Evolutionary conservation across 1,140 invertebrate genomes (phyloP).

Genomic region (Homalodisca vitripennis): DNA sequence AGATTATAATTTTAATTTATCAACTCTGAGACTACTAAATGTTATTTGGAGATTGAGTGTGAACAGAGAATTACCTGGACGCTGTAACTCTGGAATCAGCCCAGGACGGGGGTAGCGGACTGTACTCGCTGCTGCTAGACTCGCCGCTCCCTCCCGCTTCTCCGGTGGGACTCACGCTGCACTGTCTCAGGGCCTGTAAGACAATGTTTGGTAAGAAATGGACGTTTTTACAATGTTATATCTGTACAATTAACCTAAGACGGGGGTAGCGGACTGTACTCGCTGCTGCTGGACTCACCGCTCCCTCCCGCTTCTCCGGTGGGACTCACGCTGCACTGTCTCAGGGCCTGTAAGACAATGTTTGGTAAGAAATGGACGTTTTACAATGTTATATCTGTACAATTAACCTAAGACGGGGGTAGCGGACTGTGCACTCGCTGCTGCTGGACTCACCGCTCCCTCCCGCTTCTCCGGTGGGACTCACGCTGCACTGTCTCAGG

Average conservation of each 20-base stretch:
- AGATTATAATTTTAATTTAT: not conserved
- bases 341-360: too few species aligned
- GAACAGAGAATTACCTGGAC: not conserved
- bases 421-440: conserved; percentile 6
- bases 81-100: not conserved
- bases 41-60: not conserved
- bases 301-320: not conserved
- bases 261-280: too few species aligned
- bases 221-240: too few species aligned
- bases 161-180: conserved; percentile 14
- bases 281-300: conserved; percentile 12
- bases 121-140: conserved; percentile 11
- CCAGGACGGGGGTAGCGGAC: not conserved
- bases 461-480: conserved; percentile 1
- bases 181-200: conserved; percentile 2
- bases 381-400: not conserved
- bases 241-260: too few species aligned
- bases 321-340: conserved; percentile 9
- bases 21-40: not conserved
- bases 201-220: too few species aligned
- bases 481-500: not conserved
- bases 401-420: not conserved
- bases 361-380: too few species aligned
- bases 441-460: conserved; percentile 3
- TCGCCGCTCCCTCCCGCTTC: not conserved